Evolutionary conservation across 2,797 vertebrate genomes (phyloP), one percentile per base, ranked within the genome.

Genomic region (Manis pentadactyla): DNA sequence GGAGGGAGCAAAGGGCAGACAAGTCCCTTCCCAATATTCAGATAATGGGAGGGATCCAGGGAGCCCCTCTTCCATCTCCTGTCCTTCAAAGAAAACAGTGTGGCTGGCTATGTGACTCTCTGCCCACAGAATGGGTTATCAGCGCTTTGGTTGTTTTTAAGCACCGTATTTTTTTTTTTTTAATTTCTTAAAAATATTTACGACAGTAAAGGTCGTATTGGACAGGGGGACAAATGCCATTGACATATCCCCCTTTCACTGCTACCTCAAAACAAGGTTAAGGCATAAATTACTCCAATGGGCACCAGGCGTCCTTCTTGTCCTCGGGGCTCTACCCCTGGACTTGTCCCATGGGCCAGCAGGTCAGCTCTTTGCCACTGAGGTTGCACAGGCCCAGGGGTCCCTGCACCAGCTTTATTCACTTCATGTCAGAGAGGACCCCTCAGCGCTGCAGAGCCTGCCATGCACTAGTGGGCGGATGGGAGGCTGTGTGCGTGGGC

Each of bases 271-370:
- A 98, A 98, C 97, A 98, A 98, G 90, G 59, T 92, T 97, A 92
- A 98, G 94, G 98, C 98, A 98, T 98, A 98, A 98, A 98, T 98
- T 98, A 98, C 90, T 98, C 51, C n/a, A 85, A 84, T 95, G 97
- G 92, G 98, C 98, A 97, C 95, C 97, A 87, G 77, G 93, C 17
- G 59, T 94, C 93, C 93, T 95, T 78, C 86, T 93, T 94, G 95
- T 97, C 97, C 61, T 83, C 17, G 34, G 87, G 89, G 85, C 15
- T 7, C 69, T 53, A 0, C 37, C 57, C 21, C 10, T 31, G 95
- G 61, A 34, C 49, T 77, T 31, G 87, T 93, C 90, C 90, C 11
- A 0, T 21, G 66, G 46, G 66, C 81, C 21, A 37, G 78, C 3
- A 0, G 88, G 14, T 23, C 53, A 75, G 87, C 39, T 46, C 4